Percentiles rank a stretch among this genome's conserved stretches.
Evolutionary conservation across 2,888 invertebrate genomes (phyloP).

Genomic region (Sphaerophoria taeniata): DNA sequence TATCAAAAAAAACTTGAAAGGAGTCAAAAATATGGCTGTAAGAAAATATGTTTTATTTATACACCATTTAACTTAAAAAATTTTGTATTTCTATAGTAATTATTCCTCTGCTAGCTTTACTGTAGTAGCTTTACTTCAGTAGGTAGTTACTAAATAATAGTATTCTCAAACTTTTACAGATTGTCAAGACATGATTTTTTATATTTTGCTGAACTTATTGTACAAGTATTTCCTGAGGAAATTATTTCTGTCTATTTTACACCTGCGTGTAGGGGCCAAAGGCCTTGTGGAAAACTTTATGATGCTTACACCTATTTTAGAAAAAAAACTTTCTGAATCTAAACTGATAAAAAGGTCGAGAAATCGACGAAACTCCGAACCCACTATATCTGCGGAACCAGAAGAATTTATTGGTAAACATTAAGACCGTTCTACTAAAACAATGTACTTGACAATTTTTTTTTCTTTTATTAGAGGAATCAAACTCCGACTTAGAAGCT

Average conservation of each 20-base stretch:
- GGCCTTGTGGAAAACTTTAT: conserved; percentile 21
- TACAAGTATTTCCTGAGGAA: not conserved
- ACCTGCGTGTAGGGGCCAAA: conserved; percentile 7
- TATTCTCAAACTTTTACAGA: conserved; percentile 18
- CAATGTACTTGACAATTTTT: not conserved
- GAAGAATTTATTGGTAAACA: not conserved
- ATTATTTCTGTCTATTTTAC: conserved; percentile 14
- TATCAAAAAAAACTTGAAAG: not conserved
- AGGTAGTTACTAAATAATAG: conserved; percentile 14
- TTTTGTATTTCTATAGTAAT: no score
- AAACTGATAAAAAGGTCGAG: not conserved
- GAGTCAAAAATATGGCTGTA: conserved; percentile 3
- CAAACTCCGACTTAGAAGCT: not conserved
- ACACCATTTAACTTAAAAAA: no score
- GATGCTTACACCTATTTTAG: conserved; percentile 9
- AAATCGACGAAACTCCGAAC: not conserved
- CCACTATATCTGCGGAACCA: not conserved
- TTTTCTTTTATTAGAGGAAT: not conserved
- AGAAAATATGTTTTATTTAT: not conserved
- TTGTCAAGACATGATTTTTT: conserved; percentile 19
- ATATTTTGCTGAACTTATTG: conserved; percentile 20
- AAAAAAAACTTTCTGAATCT: conserved; percentile 24
- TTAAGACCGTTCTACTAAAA: conserved; percentile 4
- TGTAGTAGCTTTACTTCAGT: not conserved
- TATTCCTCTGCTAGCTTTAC: conserved; percentile 2